Percentiles rank a stretch among this genome's conserved stretches.
Evolutionary conservation across 2,113 vertebrate genomes (phyloP).

Genomic region (Papio anubis): DNA sequence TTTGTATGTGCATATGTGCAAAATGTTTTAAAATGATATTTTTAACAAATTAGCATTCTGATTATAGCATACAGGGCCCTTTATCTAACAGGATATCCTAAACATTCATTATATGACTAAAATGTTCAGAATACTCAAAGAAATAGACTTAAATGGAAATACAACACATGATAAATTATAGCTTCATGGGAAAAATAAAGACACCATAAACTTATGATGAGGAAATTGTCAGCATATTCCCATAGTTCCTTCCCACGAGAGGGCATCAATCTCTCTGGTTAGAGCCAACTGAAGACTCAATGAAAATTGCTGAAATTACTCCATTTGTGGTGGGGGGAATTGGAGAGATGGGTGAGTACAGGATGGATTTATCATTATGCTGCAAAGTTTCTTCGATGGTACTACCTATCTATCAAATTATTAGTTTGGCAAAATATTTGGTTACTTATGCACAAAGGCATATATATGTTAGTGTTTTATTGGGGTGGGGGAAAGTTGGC

Average conservation of each 20-base stretch:
- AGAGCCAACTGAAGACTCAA: not conserved
- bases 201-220: not conserved
- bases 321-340: not conserved
- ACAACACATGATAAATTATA: not conserved
- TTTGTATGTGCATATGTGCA: slow-evolving; percentile 69
- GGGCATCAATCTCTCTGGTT: not conserved
- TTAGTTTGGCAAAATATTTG: not conserved
- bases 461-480: not conserved
- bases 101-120: slow-evolving; percentile 20
- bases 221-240: not conserved
- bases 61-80: slow-evolving; percentile 35
- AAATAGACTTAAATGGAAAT: slow-evolving; percentile 51
- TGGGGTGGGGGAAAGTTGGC: not conserved
- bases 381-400: not conserved
- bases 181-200: slow-evolving; percentile 41
- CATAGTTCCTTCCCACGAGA: not conserved
- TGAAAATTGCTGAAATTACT: not conserved
- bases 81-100: slow-evolving; percentile 55
- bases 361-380: not conserved
- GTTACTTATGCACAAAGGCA: not conserved
- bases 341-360: not conserved
- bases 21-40: slow-evolving; percentile 56
- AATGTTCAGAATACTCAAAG: slow-evolving; percentile 29
- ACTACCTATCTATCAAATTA: not conserved
- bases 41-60: slow-evolving; percentile 68